phyloP scores from a whole-genome alignment of 2,113 vertebrate genomes.

The Bubo bubo region DNA sequence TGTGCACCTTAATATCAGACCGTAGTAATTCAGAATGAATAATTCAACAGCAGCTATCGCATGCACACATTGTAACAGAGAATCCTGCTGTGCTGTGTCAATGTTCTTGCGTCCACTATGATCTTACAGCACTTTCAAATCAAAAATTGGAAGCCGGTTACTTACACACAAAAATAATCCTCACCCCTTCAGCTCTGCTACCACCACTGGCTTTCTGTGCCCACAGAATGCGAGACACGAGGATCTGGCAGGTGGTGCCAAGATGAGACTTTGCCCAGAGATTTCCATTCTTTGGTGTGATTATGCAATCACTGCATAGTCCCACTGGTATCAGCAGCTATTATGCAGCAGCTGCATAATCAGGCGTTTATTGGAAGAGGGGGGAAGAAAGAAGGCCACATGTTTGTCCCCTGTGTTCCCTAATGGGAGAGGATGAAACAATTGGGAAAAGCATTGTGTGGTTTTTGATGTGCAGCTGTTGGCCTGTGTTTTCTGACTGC shows the following conservation, averaged over 20 bases:
- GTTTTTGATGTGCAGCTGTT: constrained; percentile 7
- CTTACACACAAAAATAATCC: background rate
- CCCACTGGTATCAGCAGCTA: background rate
- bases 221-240: background rate
- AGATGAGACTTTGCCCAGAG: constrained; percentile 4
- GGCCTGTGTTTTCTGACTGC: background rate
- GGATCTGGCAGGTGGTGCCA: background rate
- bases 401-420: background rate
- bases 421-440: background rate
- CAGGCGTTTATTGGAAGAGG: background rate
- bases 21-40: background rate
- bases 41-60: background rate
- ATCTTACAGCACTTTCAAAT: background rate
- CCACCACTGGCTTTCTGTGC: background rate
- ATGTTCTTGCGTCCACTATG: background rate
- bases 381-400: background rate
- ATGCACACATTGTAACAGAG: background rate
- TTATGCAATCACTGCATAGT: background rate
- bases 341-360: constrained; percentile 43
- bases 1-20: background rate
- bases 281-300: background rate
- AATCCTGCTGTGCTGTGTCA: background rate
- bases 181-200: background rate
- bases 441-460: background rate
- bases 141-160: background rate